phyloP scores from a whole-genome alignment of 2,888 invertebrate genomes.

The Polietes domitor region DNA sequence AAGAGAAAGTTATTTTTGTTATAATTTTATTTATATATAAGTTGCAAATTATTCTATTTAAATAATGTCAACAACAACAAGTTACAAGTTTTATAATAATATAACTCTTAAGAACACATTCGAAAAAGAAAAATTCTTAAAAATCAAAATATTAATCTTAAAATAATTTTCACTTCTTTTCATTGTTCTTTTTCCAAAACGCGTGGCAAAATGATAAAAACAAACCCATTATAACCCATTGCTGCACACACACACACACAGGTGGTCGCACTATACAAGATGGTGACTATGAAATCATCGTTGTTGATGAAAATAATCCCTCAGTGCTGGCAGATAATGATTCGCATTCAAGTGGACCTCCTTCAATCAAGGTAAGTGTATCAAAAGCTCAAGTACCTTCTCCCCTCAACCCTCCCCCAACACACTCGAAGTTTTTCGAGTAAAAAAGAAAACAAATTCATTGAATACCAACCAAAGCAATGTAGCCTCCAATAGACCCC shows the following conservation, averaged over 20 bases:
- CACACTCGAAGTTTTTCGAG: too few species aligned
- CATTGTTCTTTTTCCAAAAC: constrained; percentile 11
- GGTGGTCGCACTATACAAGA: constrained; percentile 84
- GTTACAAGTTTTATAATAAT: constrained; percentile 22
- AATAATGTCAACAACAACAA: constrained; percentile 13
- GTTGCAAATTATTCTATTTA: constrained; percentile 24
- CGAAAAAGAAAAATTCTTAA: not conserved
- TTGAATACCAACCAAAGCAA: not conserved
- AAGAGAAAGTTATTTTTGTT: not conserved
- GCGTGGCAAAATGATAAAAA: not conserved
- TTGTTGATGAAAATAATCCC: constrained; percentile 94
- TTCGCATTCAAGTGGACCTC: constrained; percentile 87
- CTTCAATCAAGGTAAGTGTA: constrained; percentile 90
- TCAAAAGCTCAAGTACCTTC: not conserved
- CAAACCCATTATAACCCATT: constrained; percentile 6
- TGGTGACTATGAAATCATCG: constrained; percentile 93
- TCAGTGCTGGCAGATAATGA: constrained; percentile 90
- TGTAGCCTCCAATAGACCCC: not conserved
- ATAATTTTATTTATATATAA: constrained; percentile 1
- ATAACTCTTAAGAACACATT: not conserved
- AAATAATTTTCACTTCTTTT: constrained; percentile 24
- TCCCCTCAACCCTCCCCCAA: not conserved
- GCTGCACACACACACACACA: constrained; percentile 63
- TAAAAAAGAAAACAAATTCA: not conserved
- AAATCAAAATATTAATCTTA: not conserved